Base-by-base conservation (phyloP, 2,797 vertebrate genomes). In the Acomys russatus region DNA sequence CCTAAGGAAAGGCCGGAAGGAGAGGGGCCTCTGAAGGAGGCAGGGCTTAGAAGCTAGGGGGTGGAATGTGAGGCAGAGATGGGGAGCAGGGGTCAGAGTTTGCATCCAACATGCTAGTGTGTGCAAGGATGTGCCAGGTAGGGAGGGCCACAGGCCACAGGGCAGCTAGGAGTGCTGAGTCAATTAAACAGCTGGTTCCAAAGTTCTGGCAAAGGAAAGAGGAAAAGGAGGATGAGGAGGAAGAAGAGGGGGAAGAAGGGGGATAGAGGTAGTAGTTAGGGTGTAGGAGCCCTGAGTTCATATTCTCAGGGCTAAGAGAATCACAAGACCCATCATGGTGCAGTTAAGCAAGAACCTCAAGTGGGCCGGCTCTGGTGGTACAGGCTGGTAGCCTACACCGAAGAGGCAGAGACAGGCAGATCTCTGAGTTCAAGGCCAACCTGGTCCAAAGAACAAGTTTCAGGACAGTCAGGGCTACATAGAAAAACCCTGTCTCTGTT, bases 291-390 rank as follows among this genome's bases (percentile, higher is more conserved):
- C 0, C 0, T 6, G 33, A 17, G n/a, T 28, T 56, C 7, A 0
- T 18, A 23, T 83, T 0, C 0, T 35, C 0, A 1, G 1, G 0
- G 9, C 44, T 14, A 63, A 59, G 61, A 6, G 9, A 11, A n/a
- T 33, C 20, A 18, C 2, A 0, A 76, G 59, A 33, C 59, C 82
- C 82, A 0, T 7, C 64, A 23, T 0, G 1, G 56, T n/a, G 88
- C 56, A 61, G 4, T 6, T n/a, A 25, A 61, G 4, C 33, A 51
- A 0, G 3, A 11, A 44, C 1, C 1, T 5, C 18, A 23, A 44
- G 30, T 2, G 14, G 28, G 35, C 44, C 83, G 1, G 44, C 44
- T 51, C 63, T 85, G 28, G 83, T 23, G 83, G 64, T 14, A 10
- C 63, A 68, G 44, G 10, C 18, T 49, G 30, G 63, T 23, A 51